These are phyloP conservation scores for Lepidostoma basale DNA, from an alignment of 1,140 invertebrate species.

Conservation along the genomic window DNA sequence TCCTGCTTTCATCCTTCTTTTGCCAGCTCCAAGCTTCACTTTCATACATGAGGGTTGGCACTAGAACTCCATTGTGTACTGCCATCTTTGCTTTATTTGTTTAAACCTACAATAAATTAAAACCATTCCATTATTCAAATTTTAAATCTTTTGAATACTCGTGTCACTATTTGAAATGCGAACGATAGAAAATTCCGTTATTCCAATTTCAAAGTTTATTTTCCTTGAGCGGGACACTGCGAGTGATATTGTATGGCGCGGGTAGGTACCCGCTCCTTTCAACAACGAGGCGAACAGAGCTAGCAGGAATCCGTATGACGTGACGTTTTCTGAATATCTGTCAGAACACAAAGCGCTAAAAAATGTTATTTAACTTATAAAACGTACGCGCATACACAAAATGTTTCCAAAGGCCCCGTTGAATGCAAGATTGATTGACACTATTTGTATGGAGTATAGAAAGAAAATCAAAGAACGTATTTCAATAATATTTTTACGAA, in stretches of 20 bases:
- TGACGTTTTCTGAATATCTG: constrained; percentile 3
- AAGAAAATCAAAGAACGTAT: not conserved
- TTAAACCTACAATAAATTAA: no score
- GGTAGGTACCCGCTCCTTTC: not conserved
- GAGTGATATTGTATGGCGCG: not conserved
- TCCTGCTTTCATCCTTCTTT: no score
- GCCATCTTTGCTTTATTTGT: no score
- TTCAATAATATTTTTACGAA: not conserved
- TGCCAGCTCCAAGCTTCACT: no score
- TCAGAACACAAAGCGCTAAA: not conserved
- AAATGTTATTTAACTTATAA: not conserved
- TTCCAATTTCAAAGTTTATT: not conserved
- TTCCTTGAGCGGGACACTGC: not conserved
- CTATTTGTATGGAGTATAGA: not conserved
- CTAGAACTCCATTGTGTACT: no score
- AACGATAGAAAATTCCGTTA: no score
- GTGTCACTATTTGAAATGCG: no score
- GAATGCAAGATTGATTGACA: constrained; percentile 22
- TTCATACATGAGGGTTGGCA: no score
- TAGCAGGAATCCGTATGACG: not conserved
- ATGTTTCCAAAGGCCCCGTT: not conserved
- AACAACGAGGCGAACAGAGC: not conserved
- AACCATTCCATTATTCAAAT: no score
- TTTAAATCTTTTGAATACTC: no score
- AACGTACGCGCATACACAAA: not conserved